Conservation (phyloP, 2,113 vertebrate genomes). For the Monopterus albus region DNA sequence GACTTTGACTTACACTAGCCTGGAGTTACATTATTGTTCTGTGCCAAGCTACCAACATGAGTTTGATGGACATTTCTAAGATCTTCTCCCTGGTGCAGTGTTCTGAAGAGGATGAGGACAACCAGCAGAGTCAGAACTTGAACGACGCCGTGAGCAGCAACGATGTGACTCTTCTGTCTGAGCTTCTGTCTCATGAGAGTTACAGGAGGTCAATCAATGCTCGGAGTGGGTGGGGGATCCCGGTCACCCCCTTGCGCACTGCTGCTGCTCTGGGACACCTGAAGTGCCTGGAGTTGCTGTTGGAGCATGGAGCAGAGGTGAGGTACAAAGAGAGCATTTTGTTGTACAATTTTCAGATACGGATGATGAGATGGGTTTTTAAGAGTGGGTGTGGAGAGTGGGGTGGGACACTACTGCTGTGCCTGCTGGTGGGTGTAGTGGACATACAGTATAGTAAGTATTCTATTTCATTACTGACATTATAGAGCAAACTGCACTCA, state of each 20-base stretch:
- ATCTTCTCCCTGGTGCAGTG: conserved; percentile 94
- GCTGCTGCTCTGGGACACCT: conserved; percentile 86
- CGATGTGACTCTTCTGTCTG: conserved; percentile 76
- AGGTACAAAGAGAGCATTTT: conserved; percentile 13
- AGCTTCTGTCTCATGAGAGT: conserved; percentile 85
- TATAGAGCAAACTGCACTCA: no score
- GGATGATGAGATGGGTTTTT: background rate
- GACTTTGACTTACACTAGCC: conserved; percentile 44
- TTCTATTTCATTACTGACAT: no score
- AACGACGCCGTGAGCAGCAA: conserved; percentile 85
- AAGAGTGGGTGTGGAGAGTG: background rate
- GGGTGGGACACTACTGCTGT: background rate
- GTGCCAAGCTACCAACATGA: conserved; percentile 81
- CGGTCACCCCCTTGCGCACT: conserved; percentile 88
- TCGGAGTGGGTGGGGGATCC: conserved; percentile 91
- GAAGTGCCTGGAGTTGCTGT: conserved; percentile 85
- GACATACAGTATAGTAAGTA: no score
- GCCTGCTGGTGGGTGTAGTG: conserved; percentile 18
- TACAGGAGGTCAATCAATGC: conserved; percentile 87
- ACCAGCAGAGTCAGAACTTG: conserved; percentile 83
- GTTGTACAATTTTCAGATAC: background rate
- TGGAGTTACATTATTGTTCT: conserved; percentile 67
- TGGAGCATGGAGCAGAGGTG: conserved; percentile 89
- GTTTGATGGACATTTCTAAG: conserved; percentile 93
- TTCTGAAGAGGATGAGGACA: conserved; percentile 81